Base-by-base conservation (phyloP, 2,888 invertebrate genomes). In the Gortyna flavago region DNA sequence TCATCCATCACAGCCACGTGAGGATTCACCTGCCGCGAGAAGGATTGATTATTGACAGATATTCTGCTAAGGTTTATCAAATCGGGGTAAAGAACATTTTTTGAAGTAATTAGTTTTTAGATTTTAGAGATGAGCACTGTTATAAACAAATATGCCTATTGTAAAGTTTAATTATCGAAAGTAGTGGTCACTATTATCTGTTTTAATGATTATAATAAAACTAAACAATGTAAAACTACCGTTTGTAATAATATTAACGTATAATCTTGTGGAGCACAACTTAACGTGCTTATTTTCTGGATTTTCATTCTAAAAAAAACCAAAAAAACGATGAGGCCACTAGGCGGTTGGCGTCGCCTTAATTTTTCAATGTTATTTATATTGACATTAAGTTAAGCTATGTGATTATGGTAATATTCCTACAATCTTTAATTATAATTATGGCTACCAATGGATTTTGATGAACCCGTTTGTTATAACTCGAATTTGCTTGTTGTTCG, bases 11-110 rank as follows among this genome's bases (percentile, higher is more conserved):
- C 85, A 57, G 74, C 77, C 65, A 76, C 70, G 68, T 78, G 77
- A 76, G 81, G 87, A 85, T 86, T 85, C 88, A 87, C 85, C 84
- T 87, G 83, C 66, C 81, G 75, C 68, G 72, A 69, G 77, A 84
- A 85, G 78, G 89, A 86, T 90, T 87, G 90, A 89, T 90, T 87
- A 86, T 86, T 81, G 87, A 87, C 85, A 84, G 84, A 84, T 78
- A 82, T 76, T 77, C 64, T 65, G 62, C 32, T 71, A 67, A 57
- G 74, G 74, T 79, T 74, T 74, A 77, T 73, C 35, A 77, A 69
- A 79, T 32, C 41, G 48, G 48, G 32, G 76, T 72, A 68, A 16
- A 79, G 44, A 73, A 57, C 9, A 44, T 76, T 76, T 80, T 51
- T 16, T 65, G 21, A 25, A 57, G 29, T 61, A 77, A 80, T 82